Evolutionary conservation across 2,888 invertebrate genomes (phyloP), one percentile per base, ranked within the genome.

Genomic region (Neocrepidodera transversa): DNA sequence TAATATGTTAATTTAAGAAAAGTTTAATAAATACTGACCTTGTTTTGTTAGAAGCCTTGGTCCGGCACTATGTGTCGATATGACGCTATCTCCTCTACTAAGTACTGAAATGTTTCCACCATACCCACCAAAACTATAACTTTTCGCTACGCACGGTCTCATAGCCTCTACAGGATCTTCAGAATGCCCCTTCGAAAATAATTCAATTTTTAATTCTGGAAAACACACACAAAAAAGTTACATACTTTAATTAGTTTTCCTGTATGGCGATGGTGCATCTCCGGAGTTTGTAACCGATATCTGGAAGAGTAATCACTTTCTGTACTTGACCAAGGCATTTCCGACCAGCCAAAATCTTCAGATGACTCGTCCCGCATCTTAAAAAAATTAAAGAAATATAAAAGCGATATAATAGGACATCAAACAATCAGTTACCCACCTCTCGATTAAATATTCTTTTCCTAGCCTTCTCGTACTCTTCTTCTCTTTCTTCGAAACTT

Each of bases 401-500:
- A 40, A 40, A 51, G 10, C n/a, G n/a, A 38, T 35, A n/a, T n/a
- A n/a, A n/a, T n/a, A n/a, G n/a, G n/a, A 1, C 10, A n/a, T 42
- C 11, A 45, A 35, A 35, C 3, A 35, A 2, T 35, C 10, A 13
- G n/a, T 35, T 13, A 7, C 63, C 43, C 65, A 78, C 78, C 69
- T 78, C 79, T 69, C 74, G 90, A 59, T 78, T 90, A 77, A 96
- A 96, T 82, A 96, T 96, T 79, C 95, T 86, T 66, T 90, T 85
- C 58, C 93, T 84, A 48, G 88, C 92, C 74, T 91, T 86, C 76
- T 93, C 92, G 77, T 96, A 96, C 70, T 93, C 92, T 74, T 90
- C 90, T 80, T 95, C 93, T 20, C 96, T 83, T 79, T 96, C 95
- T 78, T 97, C 96, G 72, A 95, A 89, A 67, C 95, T 93, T 76